Conservation (phyloP, 2,797 vertebrate genomes). For the Mormyrops boulengeri region DNA sequence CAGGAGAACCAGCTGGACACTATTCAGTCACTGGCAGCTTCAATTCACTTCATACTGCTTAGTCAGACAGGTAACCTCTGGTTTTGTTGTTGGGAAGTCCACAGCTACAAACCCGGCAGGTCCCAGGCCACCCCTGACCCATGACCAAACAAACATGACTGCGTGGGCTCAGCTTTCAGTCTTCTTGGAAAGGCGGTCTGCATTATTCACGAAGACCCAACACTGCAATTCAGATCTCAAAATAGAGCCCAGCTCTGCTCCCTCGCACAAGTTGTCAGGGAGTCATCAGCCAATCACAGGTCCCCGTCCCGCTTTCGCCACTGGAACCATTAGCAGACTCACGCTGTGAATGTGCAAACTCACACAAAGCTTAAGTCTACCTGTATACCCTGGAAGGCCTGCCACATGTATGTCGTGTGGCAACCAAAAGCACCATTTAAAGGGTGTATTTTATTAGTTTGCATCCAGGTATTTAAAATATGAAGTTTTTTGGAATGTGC, state of each 20-base stretch:
- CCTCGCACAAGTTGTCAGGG: background rate
- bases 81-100: background rate
- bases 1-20: background rate
- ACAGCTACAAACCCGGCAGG: background rate
- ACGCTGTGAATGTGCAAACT: background rate
- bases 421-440: background rate
- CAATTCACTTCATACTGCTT: background rate
- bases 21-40: background rate
- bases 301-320: background rate
- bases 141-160: background rate
- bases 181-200: slow-evolving; percentile 10
- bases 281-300: background rate
- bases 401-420: background rate
- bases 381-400: background rate
- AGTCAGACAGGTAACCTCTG: background rate
- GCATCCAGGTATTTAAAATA: background rate
- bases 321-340: background rate
- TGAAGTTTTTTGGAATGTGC: background rate
- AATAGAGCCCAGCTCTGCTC: slow-evolving; percentile 25
- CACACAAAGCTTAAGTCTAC: background rate
- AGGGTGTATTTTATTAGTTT: background rate
- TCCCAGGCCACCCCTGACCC: background rate
- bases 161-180: slow-evolving; percentile 34
- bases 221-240: slow-evolving; percentile 24
- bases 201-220: slow-evolving; percentile 29